Evolutionary conservation across 2,888 invertebrate genomes (phyloP).

Genomic region (Pegoplata infirma): DNA sequence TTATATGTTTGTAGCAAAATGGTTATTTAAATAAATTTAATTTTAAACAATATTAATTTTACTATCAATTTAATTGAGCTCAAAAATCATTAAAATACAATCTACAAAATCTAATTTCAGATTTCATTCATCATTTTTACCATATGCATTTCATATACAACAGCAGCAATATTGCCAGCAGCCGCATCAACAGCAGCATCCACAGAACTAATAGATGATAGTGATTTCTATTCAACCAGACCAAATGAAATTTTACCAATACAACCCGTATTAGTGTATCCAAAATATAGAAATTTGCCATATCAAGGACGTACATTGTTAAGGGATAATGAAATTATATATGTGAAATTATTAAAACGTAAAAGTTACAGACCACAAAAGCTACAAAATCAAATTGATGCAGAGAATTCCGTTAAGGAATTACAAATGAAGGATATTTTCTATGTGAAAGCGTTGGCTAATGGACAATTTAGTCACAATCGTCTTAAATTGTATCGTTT

Average conservation of each 20-base stretch:
- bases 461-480: constrained; percentile 73
- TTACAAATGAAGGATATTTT: constrained; percentile 71
- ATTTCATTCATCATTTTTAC: constrained; percentile 2
- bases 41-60: constrained; percentile 5
- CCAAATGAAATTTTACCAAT: constrained; percentile 72
- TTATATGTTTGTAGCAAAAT: no score
- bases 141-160: not conserved
- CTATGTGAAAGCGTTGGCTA: constrained; percentile 72
- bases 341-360: constrained; percentile 69
- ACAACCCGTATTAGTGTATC: constrained; percentile 72
- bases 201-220: constrained; percentile 1
- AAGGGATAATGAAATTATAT: constrained; percentile 70
- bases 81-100: not conserved
- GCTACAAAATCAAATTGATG: constrained; percentile 59
- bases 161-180: constrained; percentile 23
- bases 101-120: constrained; percentile 24
- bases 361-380: constrained; percentile 71
- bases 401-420: constrained; percentile 58
- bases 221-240: constrained; percentile 49
- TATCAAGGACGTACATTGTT: constrained; percentile 66
- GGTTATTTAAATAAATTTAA: no score
- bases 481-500: constrained; percentile 72
- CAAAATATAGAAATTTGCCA: constrained; percentile 56
- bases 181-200: not conserved
- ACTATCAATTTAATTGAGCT: not conserved